A percentile compares a stretch with the other conserved stretches of the same genome.
These are phyloP conservation scores for Colletes latitarsis DNA, from an alignment of 1,140 invertebrate species.

Conservation along the genomic window DNA sequence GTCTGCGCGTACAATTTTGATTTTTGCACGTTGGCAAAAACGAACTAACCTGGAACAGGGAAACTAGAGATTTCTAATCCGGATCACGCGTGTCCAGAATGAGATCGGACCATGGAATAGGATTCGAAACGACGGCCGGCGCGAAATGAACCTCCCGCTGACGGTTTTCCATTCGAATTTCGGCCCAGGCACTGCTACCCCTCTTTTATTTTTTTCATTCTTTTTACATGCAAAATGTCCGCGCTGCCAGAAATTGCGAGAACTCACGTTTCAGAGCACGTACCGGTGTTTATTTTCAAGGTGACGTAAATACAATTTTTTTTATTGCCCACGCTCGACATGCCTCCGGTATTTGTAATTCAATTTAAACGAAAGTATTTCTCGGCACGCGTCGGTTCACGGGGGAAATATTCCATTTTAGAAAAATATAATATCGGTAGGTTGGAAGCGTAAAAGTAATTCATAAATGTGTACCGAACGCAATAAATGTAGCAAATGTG, in stretches of 20 bases:
- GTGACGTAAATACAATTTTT: conserved; percentile 23
- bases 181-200: neutral
- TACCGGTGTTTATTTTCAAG: conserved; percentile 37
- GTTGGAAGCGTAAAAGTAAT: neutral
- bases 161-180: conserved; percentile 50
- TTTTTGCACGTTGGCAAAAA: conserved; percentile 14
- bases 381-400: neutral
- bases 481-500: too few relatives aligned
- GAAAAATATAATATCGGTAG: neutral
- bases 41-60: conserved; percentile 16
- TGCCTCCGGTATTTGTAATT: neutral
- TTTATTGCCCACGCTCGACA: neutral
- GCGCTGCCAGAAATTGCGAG: conserved; percentile 2
- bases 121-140: conserved; percentile 23
- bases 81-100: conserved; percentile 47
- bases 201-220: neutral
- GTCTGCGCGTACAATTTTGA: conserved; percentile 27
- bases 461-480: too few relatives aligned
- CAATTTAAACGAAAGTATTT: neutral
- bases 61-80: conserved; percentile 38
- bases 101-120: conserved; percentile 32
- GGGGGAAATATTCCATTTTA: neutral
- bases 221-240: conserved; percentile 3
- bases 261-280: conserved; percentile 32
- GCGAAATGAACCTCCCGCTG: conserved; percentile 21